These are phyloP conservation scores for Pithys albifrons DNA, from an alignment of 2,113 vertebrate species.

Conservation along the genomic window DNA sequence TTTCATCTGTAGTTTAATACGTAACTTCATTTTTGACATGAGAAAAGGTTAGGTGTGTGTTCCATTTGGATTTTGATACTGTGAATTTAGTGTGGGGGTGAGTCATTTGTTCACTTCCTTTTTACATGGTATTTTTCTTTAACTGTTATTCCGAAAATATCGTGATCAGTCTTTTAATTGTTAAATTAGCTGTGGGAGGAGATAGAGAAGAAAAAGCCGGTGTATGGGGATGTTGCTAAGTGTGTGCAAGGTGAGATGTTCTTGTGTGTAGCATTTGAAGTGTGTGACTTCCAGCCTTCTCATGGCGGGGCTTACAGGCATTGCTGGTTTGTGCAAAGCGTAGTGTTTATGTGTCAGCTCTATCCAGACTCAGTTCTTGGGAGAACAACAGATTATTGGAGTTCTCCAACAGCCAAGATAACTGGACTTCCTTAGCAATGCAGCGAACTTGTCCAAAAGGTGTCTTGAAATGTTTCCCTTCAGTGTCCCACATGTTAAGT, in stretches of 20 bases:
- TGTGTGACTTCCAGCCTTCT: conserved; percentile 30
- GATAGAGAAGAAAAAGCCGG: conserved; percentile 55
- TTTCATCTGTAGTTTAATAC: conserved; percentile 62
- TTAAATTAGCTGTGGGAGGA: neutral
- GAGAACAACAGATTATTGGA: neutral
- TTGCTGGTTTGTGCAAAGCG: neutral
- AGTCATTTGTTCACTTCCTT: conserved; percentile 42
- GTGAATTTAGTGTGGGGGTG: conserved; percentile 49
- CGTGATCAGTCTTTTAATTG: neutral
- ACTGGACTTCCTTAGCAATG: conserved; percentile 15
- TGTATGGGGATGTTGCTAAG: conserved; percentile 36
- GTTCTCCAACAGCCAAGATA: conserved; percentile 13
- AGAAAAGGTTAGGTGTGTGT: conserved; percentile 66
- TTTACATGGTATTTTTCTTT: conserved; percentile 12
- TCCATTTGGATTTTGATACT: conserved; percentile 48
- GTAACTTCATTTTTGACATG: conserved; percentile 56
- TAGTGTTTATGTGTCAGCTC: neutral
- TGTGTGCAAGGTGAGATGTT: conserved; percentile 32
- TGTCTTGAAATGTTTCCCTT: neutral
- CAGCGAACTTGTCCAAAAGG: neutral
- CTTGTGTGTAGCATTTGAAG: conserved; percentile 4
- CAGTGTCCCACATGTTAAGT: neutral
- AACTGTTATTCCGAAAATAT: neutral
- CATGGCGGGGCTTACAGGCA: neutral
- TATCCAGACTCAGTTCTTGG: conserved; percentile 21